Evolutionary conservation across 2,888 invertebrate species (phyloP).

Genomic region (Amorpha juglandis): DNA sequence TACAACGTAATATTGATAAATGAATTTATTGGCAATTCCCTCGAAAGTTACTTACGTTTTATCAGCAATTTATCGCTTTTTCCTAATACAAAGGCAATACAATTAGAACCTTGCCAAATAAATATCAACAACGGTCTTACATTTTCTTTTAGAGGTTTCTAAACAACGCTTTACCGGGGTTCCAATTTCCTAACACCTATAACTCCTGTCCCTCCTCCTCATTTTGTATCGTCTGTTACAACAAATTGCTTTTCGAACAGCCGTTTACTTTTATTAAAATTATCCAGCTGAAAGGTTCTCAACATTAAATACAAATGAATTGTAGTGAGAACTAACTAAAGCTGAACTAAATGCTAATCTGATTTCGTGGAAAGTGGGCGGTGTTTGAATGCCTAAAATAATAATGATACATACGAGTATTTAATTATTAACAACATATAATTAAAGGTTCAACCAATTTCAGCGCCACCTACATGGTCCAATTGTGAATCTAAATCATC

Average conservation of each 20-base stretch:
- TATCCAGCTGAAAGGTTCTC: background rate
- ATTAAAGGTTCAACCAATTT: no score
- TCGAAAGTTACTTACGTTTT: conserved; percentile 11
- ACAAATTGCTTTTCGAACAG: background rate
- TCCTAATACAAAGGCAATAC: conserved; percentile 28
- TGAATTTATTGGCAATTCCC: conserved; percentile 22
- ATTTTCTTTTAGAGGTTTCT: conserved; percentile 23
- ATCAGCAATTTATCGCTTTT: conserved; percentile 22
- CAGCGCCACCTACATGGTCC: no score
- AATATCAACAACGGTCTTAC: conserved; percentile 24
- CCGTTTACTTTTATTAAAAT: background rate
- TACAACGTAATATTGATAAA: background rate
- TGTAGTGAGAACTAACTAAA: background rate
- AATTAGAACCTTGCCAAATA: conserved; percentile 31
- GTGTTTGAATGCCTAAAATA: background rate
- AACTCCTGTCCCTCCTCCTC: conserved; percentile 8
- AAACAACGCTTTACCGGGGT: conserved; percentile 14
- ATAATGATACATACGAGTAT: background rate
- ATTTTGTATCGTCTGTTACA: background rate
- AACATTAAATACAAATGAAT: background rate
- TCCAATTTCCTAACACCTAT: conserved; percentile 10
- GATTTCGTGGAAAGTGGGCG: background rate
- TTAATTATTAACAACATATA: background rate
- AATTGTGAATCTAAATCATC: no score
- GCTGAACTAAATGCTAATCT: background rate